phyloP scores from a whole-genome alignment of 2,113 vertebrate species.

The Hippocampus guttulatus region DNA sequence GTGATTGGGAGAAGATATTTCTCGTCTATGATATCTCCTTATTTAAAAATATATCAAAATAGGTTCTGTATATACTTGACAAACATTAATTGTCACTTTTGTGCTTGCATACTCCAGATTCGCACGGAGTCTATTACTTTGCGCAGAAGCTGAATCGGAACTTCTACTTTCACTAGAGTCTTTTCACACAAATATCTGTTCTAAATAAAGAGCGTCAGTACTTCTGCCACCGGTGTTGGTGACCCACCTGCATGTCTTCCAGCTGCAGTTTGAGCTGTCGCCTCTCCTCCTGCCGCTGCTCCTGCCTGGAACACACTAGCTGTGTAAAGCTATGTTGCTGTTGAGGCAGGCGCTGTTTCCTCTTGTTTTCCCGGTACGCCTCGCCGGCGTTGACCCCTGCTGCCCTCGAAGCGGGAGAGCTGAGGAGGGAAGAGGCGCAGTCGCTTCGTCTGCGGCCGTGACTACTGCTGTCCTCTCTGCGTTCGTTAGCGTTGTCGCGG shows the following conservation, averaged over 20 bases:
- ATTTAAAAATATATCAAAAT: too few species aligned
- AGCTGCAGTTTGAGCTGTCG: constrained; percentile 97
- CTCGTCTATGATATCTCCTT: too few species aligned
- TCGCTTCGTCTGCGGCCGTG: constrained; percentile 55
- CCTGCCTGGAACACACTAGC: constrained; percentile 92
- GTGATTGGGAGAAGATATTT: too few species aligned
- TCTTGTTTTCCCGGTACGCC: constrained; percentile 97
- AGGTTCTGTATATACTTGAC: too few species aligned
- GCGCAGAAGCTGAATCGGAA: background rate
- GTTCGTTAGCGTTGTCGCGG: constrained; percentile 35
- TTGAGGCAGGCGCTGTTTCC: constrained; percentile 97
- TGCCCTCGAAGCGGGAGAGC: constrained; percentile 54
- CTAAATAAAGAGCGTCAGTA: background rate
- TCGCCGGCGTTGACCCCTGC: constrained; percentile 62
- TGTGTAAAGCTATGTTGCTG: constrained; percentile 98
- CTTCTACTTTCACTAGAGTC: background rate
- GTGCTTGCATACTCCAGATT: too few species aligned
- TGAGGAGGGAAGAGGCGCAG: constrained; percentile 79
- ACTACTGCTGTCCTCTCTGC: constrained; percentile 39
- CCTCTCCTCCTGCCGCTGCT: constrained; percentile 93
- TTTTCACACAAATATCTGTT: too few species aligned
- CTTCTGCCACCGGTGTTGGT: background rate
- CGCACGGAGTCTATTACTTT: too few species aligned
- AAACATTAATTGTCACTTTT: too few species aligned
- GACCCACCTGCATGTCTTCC: constrained; percentile 88